phyloP scores from a whole-genome alignment of 2,113 vertebrate species.

The Burhinus oedicnemus region DNA sequence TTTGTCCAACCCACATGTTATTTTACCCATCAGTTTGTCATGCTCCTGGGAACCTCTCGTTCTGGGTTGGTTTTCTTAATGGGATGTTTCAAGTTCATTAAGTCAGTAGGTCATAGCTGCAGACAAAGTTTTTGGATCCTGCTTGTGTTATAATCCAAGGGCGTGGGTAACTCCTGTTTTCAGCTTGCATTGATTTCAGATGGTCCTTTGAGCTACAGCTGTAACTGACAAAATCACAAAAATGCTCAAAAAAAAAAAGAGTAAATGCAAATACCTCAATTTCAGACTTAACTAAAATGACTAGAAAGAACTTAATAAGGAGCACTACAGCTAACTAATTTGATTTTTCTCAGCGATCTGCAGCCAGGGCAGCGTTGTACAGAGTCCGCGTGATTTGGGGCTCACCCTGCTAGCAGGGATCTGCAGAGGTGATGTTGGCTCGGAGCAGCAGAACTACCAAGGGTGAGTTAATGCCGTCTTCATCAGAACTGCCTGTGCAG shows the following conservation, averaged over 20 bases:
- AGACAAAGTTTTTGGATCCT: neutral
- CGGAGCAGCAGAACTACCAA: neutral
- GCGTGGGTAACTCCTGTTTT: accelerated
- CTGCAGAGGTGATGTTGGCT: neutral
- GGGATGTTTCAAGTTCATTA: conserved; percentile 16
- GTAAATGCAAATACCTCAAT: neutral
- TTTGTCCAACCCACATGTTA: neutral
- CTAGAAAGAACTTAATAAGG: neutral
- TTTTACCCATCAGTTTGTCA: neutral
- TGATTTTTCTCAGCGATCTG: neutral
- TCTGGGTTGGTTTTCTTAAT: neutral
- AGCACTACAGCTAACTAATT: neutral
- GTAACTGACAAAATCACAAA: neutral
- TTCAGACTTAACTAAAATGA: neutral
- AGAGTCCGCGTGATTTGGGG: neutral
- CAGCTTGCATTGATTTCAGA: neutral
- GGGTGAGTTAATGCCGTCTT: neutral
- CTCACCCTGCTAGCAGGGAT: neutral
- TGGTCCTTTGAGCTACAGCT: neutral
- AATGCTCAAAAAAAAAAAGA: neutral
- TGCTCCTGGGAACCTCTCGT: neutral
- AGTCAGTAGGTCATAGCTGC: neutral
- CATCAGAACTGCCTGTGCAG: accelerated
- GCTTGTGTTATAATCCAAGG: neutral
- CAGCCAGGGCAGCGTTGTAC: neutral